Base-by-base conservation (phyloP, 1,140 invertebrate genomes). In the Homalodisca vitripennis region DNA sequence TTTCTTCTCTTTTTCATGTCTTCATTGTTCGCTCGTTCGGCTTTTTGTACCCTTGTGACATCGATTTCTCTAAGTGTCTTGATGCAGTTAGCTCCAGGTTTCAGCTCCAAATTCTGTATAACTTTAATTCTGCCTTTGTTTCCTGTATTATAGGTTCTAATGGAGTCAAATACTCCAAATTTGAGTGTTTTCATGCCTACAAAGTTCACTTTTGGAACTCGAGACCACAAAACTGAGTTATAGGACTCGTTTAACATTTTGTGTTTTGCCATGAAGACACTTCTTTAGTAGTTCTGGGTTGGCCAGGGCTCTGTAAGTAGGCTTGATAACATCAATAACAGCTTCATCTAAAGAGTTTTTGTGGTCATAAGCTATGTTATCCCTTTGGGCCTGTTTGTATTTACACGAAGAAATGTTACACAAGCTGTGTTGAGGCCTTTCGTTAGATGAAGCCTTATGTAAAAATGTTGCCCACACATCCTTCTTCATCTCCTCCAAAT, bases 401-500 rank as follows among this genome's bases (percentile, higher is more conserved):
- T 62, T 66, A 41, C 73, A 75, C 71, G 72, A 75, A 22, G 57
- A 68, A 2, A n/a, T 17, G 31, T 68, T n/a, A 51, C 75, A 75
- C 22, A 67, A 70, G 13, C 41, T n/a, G 63, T 76, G 74, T 65
- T 74, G 71, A n/a, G 74, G 74, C 32, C 75, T 71, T 60, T 74
- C 66, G 60, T 75, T 68, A 17, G 71, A 75, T n/a, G n/a, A n/a
- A n/a, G n/a, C n/a, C n/a, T n/a, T n/a, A n/a, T n/a, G n/a, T n/a
- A n/a, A n/a, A n/a, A n/a, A n/a, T n/a, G n/a, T n/a, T n/a, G n/a
- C n/a, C n/a, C n/a, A n/a, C n/a, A n/a, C n/a, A n/a, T n/a, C n/a
- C n/a, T n/a, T n/a, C n/a, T n/a, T n/a, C n/a, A n/a, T n/a, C n/a
- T n/a, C n/a, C n/a, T n/a, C n/a, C 20, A 74, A 24, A 64, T 64